These are phyloP conservation scores for Oophaga pumilio DNA, from an alignment of 2,113 vertebrate species.

Conservation along the genomic window DNA sequence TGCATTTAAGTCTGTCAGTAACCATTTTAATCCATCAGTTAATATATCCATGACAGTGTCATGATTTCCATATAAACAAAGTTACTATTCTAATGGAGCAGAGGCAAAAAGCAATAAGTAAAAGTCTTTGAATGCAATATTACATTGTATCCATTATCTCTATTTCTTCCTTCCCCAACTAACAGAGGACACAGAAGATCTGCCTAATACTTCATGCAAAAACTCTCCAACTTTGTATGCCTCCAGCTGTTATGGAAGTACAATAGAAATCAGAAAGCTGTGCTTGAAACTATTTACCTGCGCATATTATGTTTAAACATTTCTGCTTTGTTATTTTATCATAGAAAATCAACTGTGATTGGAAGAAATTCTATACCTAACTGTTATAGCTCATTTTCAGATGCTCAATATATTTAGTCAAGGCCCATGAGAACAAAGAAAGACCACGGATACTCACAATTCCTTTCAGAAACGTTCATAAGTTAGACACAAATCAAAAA, in stretches of 20 bases:
- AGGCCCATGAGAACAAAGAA: conserved; percentile 15
- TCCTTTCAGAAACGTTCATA: neutral
- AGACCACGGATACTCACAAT: neutral
- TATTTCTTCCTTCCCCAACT: neutral
- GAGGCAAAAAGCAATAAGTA: neutral
- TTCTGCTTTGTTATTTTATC: neutral
- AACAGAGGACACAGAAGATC: neutral
- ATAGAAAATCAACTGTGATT: conserved; percentile 7
- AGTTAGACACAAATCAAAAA: conserved; percentile 16
- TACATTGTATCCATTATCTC: too few species aligned
- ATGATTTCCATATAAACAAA: neutral
- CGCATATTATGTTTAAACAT: conserved; percentile 1
- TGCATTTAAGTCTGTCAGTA: neutral
- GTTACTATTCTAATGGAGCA: neutral
- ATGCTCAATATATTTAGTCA: conserved; percentile 10
- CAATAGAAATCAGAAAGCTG: neutral
- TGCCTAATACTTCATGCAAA: neutral
- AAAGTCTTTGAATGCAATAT: neutral
- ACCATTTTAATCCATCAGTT: neutral
- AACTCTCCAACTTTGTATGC: neutral
- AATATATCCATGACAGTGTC: too few species aligned
- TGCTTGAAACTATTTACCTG: neutral
- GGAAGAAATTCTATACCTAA: neutral
- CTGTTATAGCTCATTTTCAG: conserved; percentile 11
- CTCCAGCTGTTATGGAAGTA: neutral